Conservation (phyloP, 1,140 invertebrate genomes). For the Polypedilum pembai region DNA sequence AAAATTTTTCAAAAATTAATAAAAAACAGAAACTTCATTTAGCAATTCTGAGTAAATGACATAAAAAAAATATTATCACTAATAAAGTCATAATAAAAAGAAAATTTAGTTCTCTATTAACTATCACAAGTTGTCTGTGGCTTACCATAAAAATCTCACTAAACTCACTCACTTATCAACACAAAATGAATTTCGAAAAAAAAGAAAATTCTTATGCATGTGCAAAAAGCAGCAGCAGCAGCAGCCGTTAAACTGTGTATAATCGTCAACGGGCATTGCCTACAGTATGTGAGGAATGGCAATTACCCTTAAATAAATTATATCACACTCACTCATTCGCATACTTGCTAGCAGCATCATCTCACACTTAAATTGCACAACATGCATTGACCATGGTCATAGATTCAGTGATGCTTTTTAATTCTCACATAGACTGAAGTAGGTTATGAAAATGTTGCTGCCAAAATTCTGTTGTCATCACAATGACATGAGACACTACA, state of each 20-base stretch:
- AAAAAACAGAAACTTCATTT: too few relatives aligned
- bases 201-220: too few relatives aligned
- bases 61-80: too few relatives aligned
- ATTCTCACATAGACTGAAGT: slow-evolving; percentile 14
- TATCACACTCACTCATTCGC: neutral
- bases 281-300: slow-evolving; percentile 6
- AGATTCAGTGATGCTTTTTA: neutral
- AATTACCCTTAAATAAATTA: slow-evolving; percentile 19
- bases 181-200: neutral
- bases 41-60: too few relatives aligned
- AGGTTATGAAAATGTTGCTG: slow-evolving; percentile 28
- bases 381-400: slow-evolving; percentile 16
- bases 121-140: neutral
- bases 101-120: neutral
- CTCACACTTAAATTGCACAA: neutral
- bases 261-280: neutral
- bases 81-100: neutral
- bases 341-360: too few relatives aligned
- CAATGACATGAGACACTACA: neutral
- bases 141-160: neutral
- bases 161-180: slow-evolving; percentile 2
- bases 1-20: too few relatives aligned
- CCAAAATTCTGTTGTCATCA: slow-evolving; percentile 22
- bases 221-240: too few relatives aligned
- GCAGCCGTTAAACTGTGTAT: neutral